Evolutionary conservation across 2,797 vertebrate species (phyloP).

Genomic region (Hypotaenidia philippensis): DNA sequence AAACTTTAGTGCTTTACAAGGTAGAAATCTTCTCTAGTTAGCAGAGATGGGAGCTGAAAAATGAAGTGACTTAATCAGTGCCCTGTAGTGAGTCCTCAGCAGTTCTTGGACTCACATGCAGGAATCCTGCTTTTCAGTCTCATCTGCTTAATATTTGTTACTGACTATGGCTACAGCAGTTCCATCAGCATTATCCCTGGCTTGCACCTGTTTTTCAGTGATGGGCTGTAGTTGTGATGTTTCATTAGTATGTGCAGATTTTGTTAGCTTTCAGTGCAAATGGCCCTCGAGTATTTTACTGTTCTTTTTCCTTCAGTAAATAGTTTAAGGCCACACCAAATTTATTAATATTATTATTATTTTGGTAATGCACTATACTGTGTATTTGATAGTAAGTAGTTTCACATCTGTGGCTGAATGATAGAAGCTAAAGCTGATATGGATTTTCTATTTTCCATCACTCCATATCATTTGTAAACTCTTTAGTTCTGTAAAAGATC

Average conservation of each 20-base stretch:
- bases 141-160: background rate
- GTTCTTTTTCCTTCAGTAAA: constrained; percentile 27
- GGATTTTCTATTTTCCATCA: constrained; percentile 77
- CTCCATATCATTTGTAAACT: constrained; percentile 69
- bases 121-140: background rate
- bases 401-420: constrained; percentile 71
- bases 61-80: background rate
- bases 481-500: constrained; percentile 78
- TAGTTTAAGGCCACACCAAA: constrained; percentile 38
- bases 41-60: background rate
- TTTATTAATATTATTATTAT: constrained; percentile 41
- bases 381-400: constrained; percentile 64
- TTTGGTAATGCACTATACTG: constrained; percentile 46
- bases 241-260: background rate
- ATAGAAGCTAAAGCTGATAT: constrained; percentile 75
- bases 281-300: background rate
- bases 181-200: background rate
- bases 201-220: background rate
- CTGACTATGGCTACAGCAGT: background rate
- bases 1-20: background rate
- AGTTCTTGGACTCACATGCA: background rate
- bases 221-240: background rate
- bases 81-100: background rate
- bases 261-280: constrained; percentile 28
- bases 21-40: background rate